Base-by-base conservation (phyloP, 1,140 invertebrate genomes). In the Zophobas atratus region DNA sequence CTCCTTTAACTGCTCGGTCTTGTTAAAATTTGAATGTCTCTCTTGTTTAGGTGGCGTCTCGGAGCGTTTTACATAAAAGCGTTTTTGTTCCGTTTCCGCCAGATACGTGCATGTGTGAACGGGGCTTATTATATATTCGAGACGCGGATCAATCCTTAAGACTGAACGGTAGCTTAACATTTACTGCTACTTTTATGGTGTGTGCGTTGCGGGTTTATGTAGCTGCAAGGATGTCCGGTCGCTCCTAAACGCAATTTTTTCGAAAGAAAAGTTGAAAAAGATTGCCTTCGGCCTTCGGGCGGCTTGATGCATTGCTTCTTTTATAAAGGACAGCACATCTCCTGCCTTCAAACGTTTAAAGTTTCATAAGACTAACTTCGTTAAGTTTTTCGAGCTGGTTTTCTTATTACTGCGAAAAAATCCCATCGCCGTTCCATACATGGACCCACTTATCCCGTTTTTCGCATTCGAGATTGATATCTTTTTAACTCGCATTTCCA, bases 301-400 rank as follows among this genome's bases (percentile, higher is more conserved):
- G 6, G 6, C 39, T 38, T 67, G 60, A 67, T 67, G 43, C 60
- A 67, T 67, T 39, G 43, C 43, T 33, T 43, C 60, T 8, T 67
- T 67, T 67, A 67, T 41, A 67, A 67, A 67, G 60, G 60, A 67
- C 60, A 67, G 60, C 60, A 67, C 60, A 67, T 67, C 60, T 67
- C 60, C 41, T 38, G 43, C 39, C 60, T 67, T 67, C 36, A 67
- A 67, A 67, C 60, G 60, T 67, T 67, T 67, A 67, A 67, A 67
- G 43, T 39, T 67, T 67, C 33, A 20, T 20, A 8, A 20, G 39
- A 36, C n/a, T 20, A 43, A 39, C 43, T 67, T 43, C n/a, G 2
- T 0, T 20, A 67, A 63, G 60, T 67, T 67, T 67, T 60, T 60
- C 20, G 20, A 20, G 20, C 20, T 20, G 20, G 20, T 20, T 20